Percentiles rank a stretch among this genome's conserved stretches.
phyloP scores from a whole-genome alignment of 2,888 invertebrate genomes.

The Rhodophaea formosa region DNA sequence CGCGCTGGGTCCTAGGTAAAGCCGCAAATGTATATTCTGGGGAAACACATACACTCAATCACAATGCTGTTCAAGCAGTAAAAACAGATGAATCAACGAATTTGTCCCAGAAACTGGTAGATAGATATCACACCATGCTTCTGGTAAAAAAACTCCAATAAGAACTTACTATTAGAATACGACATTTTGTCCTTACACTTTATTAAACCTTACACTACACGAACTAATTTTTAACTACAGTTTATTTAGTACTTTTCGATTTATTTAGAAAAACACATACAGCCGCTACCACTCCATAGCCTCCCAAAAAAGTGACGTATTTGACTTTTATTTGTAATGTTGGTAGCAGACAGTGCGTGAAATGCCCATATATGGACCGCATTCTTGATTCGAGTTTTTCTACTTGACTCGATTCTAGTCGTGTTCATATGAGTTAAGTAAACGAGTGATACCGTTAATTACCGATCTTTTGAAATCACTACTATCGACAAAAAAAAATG shows the following conservation, averaged over 20 bases:
- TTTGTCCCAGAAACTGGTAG: background rate
- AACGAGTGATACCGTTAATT: background rate
- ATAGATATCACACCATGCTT: slow-evolving; percentile 40
- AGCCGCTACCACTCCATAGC: slow-evolving; percentile 66
- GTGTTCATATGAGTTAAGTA: background rate
- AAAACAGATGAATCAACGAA: background rate
- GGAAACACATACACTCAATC: slow-evolving; percentile 40
- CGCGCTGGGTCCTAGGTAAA: slow-evolving; percentile 96
- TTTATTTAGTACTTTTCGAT: slow-evolving; percentile 61
- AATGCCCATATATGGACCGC: slow-evolving; percentile 60
- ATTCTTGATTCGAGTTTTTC: background rate
- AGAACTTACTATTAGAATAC: slow-evolving; percentile 74
- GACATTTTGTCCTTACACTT: slow-evolving; percentile 64
- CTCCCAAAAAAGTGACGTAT: slow-evolving; percentile 71
- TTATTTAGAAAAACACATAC: slow-evolving; percentile 65
- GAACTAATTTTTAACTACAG: slow-evolving; percentile 46
- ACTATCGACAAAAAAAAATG: background rate
- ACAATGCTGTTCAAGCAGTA: slow-evolving; percentile 15
- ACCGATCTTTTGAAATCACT: background rate
- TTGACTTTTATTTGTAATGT: slow-evolving; percentile 44
- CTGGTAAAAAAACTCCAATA: slow-evolving; percentile 31
- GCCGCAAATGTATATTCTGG: slow-evolving; percentile 95
- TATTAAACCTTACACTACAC: slow-evolving; percentile 52
- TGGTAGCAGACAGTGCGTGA: slow-evolving; percentile 42
- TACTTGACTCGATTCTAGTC: background rate